Percentiles rank a stretch among this genome's conserved stretches.
Evolutionary conservation across 2,888 invertebrate genomes (phyloP).

Genomic region (Eumacrocentrus americanus): DNA sequence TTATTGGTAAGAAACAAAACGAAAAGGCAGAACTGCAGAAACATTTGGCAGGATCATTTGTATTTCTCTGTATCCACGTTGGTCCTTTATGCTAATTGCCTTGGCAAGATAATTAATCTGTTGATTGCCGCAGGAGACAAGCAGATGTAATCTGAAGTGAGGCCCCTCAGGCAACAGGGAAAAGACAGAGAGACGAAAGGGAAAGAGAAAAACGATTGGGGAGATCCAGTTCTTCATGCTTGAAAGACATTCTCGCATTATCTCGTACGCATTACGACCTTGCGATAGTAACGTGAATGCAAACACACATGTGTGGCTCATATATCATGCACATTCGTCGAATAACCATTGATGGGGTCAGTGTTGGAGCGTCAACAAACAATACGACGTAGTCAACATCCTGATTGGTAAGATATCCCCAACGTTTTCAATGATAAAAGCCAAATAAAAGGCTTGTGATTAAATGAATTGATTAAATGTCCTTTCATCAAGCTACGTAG

Average conservation of each 20-base stretch:
- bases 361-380: not conserved
- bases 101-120: conserved; percentile 16
- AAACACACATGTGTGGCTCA: not conserved
- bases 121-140: conserved; percentile 10
- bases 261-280: conserved; percentile 4
- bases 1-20: not conserved
- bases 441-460: too few species aligned
- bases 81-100: conserved; percentile 16
- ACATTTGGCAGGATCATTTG: not conserved
- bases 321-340: conserved; percentile 1
- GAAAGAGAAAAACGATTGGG: conserved; percentile 1
- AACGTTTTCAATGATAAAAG: not conserved
- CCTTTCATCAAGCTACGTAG: too few species aligned
- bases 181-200: conserved; percentile 1
- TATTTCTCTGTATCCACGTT: not conserved
- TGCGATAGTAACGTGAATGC: not conserved
- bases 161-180: not conserved
- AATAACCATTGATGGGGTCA: not conserved
- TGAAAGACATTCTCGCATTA: conserved; percentile 1
- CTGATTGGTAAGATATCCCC: conserved; percentile 1
- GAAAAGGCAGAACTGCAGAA: not conserved
- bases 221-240: not conserved
- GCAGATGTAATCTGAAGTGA: conserved; percentile 11
- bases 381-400: conserved; percentile 1
- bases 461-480: too few species aligned